Percentiles rank a stretch among this genome's conserved stretches.
phyloP scores from a whole-genome alignment of 2,888 invertebrate species.

The Rotaria macrura region DNA sequence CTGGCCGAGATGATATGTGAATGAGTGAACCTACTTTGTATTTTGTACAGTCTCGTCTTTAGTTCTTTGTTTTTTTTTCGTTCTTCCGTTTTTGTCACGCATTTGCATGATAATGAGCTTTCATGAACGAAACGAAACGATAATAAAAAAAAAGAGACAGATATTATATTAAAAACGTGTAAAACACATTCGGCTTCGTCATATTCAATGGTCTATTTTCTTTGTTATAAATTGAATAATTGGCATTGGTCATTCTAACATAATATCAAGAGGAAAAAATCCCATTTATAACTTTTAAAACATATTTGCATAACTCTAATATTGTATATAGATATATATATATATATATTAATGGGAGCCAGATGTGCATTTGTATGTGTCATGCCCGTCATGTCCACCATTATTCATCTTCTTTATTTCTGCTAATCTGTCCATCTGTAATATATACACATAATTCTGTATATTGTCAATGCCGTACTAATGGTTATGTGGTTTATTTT shows the following conservation, averaged over 20 bases:
- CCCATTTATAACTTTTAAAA: background rate
- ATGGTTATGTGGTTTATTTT: background rate
- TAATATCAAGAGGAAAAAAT: background rate
- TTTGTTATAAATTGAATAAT: background rate
- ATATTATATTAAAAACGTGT: background rate
- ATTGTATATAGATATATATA: background rate
- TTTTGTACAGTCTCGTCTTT: constrained; percentile 3
- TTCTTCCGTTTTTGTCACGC: constrained; percentile 12
- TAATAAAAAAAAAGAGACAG: background rate
- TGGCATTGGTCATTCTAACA: background rate
- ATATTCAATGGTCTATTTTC: background rate
- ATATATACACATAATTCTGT: background rate
- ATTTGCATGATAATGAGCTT: background rate
- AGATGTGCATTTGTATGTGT: background rate
- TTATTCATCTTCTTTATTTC: background rate
- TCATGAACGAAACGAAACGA: background rate
- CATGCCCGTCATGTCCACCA: background rate
- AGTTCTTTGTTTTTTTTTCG: background rate
- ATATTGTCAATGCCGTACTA: background rate
- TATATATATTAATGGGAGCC: background rate
- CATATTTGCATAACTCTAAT: background rate
- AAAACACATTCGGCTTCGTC: background rate
- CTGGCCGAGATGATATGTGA: background rate
- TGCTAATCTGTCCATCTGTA: background rate
- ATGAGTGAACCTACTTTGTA: background rate